Conservation (phyloP, 1,140 invertebrate genomes). For the Papilio dardanus region DNA sequence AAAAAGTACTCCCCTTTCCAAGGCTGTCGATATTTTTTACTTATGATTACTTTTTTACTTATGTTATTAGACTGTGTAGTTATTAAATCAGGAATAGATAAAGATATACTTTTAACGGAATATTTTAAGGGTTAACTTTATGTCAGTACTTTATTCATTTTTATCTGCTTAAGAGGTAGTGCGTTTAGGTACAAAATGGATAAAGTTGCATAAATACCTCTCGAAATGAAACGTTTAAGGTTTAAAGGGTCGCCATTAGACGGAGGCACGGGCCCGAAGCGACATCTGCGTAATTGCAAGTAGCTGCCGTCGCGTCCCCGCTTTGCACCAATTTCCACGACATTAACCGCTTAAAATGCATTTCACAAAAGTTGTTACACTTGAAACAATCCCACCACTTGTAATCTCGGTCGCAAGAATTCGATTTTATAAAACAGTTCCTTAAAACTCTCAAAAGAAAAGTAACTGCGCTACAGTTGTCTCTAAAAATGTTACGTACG, state of each 20-base stretch:
- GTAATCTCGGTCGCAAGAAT: conserved; percentile 48
- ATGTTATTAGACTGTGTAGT: conserved; percentile 30
- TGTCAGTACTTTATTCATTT: not conserved
- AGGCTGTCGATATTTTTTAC: conserved; percentile 48
- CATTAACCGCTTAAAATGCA: conserved; percentile 74
- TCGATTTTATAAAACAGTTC: conserved; percentile 25
- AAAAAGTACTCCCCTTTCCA: conserved; percentile 61
- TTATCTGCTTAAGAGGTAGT: not conserved
- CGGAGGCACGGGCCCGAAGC: conserved; percentile 48
- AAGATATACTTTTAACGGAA: not conserved
- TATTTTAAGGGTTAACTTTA: not conserved
- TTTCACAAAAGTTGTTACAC: conserved; percentile 68
- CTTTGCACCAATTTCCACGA: conserved; percentile 71
- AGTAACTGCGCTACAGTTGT: conserved; percentile 1
- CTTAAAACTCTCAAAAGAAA: conserved; percentile 11
- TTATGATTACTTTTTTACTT: too few relatives aligned
- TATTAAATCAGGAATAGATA: not conserved
- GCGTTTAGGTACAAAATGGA: conserved; percentile 35
- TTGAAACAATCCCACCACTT: conserved; percentile 63
- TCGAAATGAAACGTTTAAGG: conserved; percentile 63
- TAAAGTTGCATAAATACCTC: conserved; percentile 54
- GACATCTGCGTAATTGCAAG: conserved; percentile 74
- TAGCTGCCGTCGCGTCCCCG: conserved; percentile 62
- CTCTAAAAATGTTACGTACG: conserved; percentile 23
- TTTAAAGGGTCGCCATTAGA: conserved; percentile 59